Conservation (phyloP, 2,888 invertebrate species). For the Scaptomyza parva region DNA sequence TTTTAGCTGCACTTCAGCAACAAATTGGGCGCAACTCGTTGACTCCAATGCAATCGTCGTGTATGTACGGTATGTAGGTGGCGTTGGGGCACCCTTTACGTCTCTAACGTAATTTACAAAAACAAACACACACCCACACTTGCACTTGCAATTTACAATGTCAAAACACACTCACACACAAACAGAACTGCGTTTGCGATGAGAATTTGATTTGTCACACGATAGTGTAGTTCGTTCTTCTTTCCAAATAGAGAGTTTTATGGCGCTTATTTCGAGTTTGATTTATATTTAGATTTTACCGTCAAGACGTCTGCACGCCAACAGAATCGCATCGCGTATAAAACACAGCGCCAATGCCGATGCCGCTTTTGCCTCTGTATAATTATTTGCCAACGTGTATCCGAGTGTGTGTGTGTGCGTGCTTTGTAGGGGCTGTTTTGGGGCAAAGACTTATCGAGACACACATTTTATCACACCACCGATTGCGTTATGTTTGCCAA, state of each 20-base stretch:
- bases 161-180: conserved; percentile 20
- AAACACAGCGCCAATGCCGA: conserved; percentile 47
- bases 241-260: conserved; percentile 37
- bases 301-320: conserved; percentile 63
- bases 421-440: conserved; percentile 47
- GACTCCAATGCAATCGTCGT: conserved; percentile 36
- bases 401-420: conserved; percentile 13
- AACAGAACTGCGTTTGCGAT: conserved; percentile 15
- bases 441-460: conserved; percentile 29
- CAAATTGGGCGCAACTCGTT: conserved; percentile 49
- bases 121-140: conserved; percentile 22
- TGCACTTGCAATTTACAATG: conserved; percentile 46
- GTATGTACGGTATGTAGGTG: neutral
- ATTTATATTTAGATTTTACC: conserved; percentile 34
- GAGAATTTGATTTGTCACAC: conserved; percentile 39
- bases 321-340: conserved; percentile 61
- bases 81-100: conserved; percentile 25
- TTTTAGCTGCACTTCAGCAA: conserved; percentile 36
- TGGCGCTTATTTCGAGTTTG: conserved; percentile 45
- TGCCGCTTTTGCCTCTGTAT: conserved; percentile 41
- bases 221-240: conserved; percentile 17
- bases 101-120: conserved; percentile 37
- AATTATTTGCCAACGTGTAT: neutral
- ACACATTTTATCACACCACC: conserved; percentile 14
- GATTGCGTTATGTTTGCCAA: conserved; percentile 24